Conservation (phyloP, 2,797 vertebrate species). For the Acrossocheilus wenchowensis region DNA sequence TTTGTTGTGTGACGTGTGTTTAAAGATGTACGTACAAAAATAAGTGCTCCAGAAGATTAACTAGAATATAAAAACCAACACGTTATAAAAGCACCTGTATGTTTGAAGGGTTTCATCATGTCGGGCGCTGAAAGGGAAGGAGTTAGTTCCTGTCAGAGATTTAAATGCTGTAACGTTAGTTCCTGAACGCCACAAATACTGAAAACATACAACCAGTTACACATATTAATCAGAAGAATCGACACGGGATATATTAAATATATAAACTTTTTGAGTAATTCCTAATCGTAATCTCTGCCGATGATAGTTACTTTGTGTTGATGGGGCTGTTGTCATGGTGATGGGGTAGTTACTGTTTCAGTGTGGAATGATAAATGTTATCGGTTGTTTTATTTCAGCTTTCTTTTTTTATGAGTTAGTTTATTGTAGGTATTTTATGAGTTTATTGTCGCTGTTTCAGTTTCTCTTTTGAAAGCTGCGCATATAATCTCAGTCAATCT, state of each 20-base stretch:
- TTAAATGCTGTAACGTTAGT: background rate
- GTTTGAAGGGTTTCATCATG: background rate
- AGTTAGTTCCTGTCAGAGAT: slow-evolving; percentile 11
- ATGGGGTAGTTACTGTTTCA: background rate
- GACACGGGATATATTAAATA: background rate
- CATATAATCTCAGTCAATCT: slow-evolving; percentile 19
- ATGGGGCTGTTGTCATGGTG: slow-evolving; percentile 12
- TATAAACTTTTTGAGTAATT: background rate
- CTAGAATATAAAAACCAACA: too few relatives aligned
- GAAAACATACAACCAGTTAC: background rate
- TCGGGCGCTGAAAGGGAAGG: background rate
- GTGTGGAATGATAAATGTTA: background rate
- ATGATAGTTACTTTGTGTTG: background rate
- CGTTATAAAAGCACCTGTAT: background rate
- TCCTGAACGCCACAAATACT: background rate
- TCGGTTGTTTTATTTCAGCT: background rate
- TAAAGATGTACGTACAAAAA: background rate
- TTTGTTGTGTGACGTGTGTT: background rate
- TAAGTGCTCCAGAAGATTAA: background rate
- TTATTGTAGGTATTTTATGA: background rate
- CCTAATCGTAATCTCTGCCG: too few relatives aligned
- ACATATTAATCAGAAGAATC: background rate
- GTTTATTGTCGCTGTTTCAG: background rate
- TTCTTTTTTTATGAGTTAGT: background rate
- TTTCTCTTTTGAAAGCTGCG: slow-evolving; percentile 9